Conservation (phyloP, 1,140 invertebrate species). For the Phocides pigmalion region DNA sequence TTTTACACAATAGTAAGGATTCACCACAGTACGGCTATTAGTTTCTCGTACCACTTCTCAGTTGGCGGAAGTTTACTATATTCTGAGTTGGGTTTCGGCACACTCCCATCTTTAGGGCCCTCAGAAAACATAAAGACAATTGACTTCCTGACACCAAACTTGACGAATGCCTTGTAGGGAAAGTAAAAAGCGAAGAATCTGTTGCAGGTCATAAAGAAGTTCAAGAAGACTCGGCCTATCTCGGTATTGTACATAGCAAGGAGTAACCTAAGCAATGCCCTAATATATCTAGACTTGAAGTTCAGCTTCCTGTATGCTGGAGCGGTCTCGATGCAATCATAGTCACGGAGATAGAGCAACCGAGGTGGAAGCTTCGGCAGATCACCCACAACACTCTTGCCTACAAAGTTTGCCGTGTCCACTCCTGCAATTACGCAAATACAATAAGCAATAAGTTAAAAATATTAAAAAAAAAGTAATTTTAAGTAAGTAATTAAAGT, state of each 20-base stretch:
- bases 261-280: slow-evolving; percentile 20
- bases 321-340: slow-evolving; percentile 33
- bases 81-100: slow-evolving; percentile 42
- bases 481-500: no score
- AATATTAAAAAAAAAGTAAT: no score
- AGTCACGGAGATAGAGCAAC: slow-evolving; percentile 41
- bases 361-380: slow-evolving; percentile 27
- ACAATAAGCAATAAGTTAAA: no score
- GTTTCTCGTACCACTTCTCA: slow-evolving; percentile 37
- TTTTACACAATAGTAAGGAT: neutral
- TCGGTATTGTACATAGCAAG: slow-evolving; percentile 35
- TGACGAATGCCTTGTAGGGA: slow-evolving; percentile 38
- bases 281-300: slow-evolving; percentile 37
- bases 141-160: slow-evolving; percentile 40
- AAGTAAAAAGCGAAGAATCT: slow-evolving; percentile 37
- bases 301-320: slow-evolving; percentile 40
- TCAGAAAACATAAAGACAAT: slow-evolving; percentile 43
- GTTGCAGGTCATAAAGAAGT: slow-evolving; percentile 28
- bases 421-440: slow-evolving; percentile 52
- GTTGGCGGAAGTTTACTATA: slow-evolving; percentile 37
- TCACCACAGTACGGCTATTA: slow-evolving; percentile 32
- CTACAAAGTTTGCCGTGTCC: slow-evolving; percentile 29
- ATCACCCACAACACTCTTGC: slow-evolving; percentile 39
- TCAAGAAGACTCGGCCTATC: slow-evolving; percentile 40
- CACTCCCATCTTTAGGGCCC: slow-evolving; percentile 35